These are phyloP conservation scores for Leptoteleia sp. DNA, from an alignment of 1,140 invertebrate species.

Conservation along the genomic window DNA sequence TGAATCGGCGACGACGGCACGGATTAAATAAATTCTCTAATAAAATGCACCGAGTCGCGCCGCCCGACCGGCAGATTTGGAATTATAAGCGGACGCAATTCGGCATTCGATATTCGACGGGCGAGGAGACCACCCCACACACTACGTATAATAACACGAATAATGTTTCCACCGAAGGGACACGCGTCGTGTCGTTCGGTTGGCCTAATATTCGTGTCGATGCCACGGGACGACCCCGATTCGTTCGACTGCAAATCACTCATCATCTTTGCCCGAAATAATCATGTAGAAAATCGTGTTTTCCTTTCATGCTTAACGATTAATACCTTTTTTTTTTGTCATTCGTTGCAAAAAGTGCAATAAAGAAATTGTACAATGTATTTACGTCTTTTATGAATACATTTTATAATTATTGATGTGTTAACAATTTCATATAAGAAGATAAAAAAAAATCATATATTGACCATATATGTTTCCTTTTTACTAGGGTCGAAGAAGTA, in stretches of 20 bases:
- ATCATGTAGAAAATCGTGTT: slow-evolving; percentile 53
- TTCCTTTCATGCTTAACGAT: slow-evolving; percentile 47
- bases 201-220: slow-evolving; percentile 61
- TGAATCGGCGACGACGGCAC: slow-evolving; percentile 51
- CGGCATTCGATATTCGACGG: slow-evolving; percentile 21
- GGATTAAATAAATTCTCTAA: slow-evolving; percentile 77
- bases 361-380: too few relatives aligned
- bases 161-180: slow-evolving; percentile 65
- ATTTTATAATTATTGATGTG: too few relatives aligned
- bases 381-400: too few relatives aligned
- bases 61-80: slow-evolving; percentile 63
- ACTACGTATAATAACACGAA: slow-evolving; percentile 70
- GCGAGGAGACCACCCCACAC: slow-evolving; percentile 43
- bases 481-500: too few relatives aligned
- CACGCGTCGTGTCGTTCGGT: slow-evolving; percentile 53
- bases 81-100: slow-evolving; percentile 51
- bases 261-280: slow-evolving; percentile 36
- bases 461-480: too few relatives aligned
- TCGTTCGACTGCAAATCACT: slow-evolving; percentile 36
- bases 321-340: too few relatives aligned
- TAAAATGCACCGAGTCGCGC: slow-evolving; percentile 76
- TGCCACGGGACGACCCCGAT: slow-evolving; percentile 37
- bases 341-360: too few relatives aligned
- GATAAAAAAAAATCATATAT: too few relatives aligned
- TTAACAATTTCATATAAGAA: too few relatives aligned